Base-by-base conservation (phyloP, 2,797 vertebrate genomes). In the Otus scops region DNA sequence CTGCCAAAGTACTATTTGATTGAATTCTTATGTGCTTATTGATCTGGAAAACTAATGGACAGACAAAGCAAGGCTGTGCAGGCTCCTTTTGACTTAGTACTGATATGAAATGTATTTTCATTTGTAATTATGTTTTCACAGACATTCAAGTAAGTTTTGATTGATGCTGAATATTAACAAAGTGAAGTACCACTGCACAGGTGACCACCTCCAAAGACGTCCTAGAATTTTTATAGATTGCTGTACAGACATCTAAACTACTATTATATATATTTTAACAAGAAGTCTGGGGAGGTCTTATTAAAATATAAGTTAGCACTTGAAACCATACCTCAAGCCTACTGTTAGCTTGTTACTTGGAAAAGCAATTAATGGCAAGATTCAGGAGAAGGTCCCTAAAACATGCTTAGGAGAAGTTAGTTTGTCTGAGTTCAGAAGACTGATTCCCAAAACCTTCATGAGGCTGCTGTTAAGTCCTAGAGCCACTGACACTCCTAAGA, bases 1-100 rank as follows among this genome's bases (percentile, higher is more conserved):
- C 56, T 83, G 76, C 12, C 54, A 39, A 92, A 92, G 54, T 51
- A 80, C 50, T 71, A 21, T 89, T 80, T 91, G 90, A 94, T 85
- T 84, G 38, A 94, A 86, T 84, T 88, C 68, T 89, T 89, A 83
- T 3, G 41, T 16, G 56, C 15, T 87, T 94, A 94, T 85, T 78
- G 91, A 96, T 85, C 57, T 92, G 79, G 71, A 92, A 91, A 95
- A 88, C 76, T 47, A 85, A 71, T 22, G 64, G 76, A 41, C 47
- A 92, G 45, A 30, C 68, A 70, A 34, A 92, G 57, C 53, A 82
- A 71, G 61, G 68, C 63, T 64, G 47, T 85, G 75, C 50, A 78
- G 61, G 38, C 4, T 64, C 51, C n/a, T 84, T 92, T 89, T 75
- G 73, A 56, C 60, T 88, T 26, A 45, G 45, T 36, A n/a, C 27